These are phyloP conservation scores for Capromys pilorides DNA, from an alignment of 2,797 vertebrate genomes.

Conservation along the genomic window DNA sequence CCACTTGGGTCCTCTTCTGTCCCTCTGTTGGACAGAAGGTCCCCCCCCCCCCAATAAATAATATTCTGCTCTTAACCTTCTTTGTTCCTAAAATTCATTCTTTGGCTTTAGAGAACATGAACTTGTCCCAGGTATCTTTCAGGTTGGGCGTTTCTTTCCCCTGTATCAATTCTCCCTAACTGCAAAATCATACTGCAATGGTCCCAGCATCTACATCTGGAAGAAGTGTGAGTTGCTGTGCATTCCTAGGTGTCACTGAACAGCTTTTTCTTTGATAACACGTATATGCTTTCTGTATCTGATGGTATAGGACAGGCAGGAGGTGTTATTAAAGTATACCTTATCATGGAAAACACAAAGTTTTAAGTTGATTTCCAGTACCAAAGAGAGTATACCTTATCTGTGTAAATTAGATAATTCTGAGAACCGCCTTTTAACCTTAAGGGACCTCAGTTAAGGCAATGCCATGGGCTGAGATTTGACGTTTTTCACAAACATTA, in stretches of 20 bases:
- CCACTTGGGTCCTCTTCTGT: no score
- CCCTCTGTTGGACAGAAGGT: no score
- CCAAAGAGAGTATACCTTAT: neutral
- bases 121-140: no score
- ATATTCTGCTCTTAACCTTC: no score
- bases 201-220: neutral
- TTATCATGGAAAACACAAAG: neutral
- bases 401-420: neutral
- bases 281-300: neutral
- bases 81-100: no score
- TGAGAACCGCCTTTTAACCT: neutral
- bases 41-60: no score
- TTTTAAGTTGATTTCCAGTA: no score
- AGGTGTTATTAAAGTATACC: neutral
- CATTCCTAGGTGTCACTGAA: neutral
- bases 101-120: no score
- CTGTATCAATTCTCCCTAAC: neutral
- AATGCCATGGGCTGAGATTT: neutral
- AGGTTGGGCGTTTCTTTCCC: no score
- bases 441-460: neutral
- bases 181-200: neutral
- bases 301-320: neutral
- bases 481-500: neutral
- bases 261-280: neutral
- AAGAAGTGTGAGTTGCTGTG: neutral